Evolutionary conservation across 2,888 invertebrate species (phyloP).

Genomic region (Ditylenchus weischeri): DNA sequence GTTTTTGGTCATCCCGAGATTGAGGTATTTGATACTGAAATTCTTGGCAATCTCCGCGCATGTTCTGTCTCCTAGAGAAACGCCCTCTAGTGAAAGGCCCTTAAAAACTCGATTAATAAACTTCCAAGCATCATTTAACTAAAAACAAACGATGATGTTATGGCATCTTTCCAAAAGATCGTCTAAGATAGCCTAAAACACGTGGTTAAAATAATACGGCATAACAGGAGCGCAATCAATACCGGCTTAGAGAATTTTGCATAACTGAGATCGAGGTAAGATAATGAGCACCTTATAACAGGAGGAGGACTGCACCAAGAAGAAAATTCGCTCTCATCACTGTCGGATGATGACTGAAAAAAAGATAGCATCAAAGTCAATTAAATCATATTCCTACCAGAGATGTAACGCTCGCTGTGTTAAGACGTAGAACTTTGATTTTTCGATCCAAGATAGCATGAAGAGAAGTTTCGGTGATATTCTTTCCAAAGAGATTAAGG

Average conservation of each 20-base stretch:
- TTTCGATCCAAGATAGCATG: slow-evolving; percentile 21
- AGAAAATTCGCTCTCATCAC: slow-evolving; percentile 6
- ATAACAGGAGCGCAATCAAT: too few species aligned
- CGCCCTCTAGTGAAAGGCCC: not conserved
- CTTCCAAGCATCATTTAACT: not conserved
- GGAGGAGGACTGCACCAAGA: slow-evolving; percentile 9
- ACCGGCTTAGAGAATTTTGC: slow-evolving; percentile 12
- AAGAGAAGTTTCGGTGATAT: slow-evolving; percentile 14
- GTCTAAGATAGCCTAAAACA: not conserved
- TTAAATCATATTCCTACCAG: not conserved
- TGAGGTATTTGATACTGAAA: slow-evolving; percentile 8
- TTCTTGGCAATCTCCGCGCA: slow-evolving; percentile 23
- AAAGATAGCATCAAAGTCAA: not conserved
- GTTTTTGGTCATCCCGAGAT: slow-evolving; percentile 18
- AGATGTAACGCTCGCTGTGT: slow-evolving; percentile 3
- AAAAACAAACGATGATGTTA: not conserved
- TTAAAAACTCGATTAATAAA: not conserved
- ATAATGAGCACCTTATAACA: not conserved
- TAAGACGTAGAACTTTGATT: slow-evolving; percentile 21
- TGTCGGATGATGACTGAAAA: not conserved
- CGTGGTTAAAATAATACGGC: too few species aligned
- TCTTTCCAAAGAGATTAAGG: slow-evolving; percentile 17
- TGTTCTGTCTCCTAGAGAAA: slow-evolving; percentile 12
- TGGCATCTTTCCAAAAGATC: slow-evolving; percentile 18
- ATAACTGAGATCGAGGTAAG: slow-evolving; percentile 22